Evolutionary conservation across 2,113 vertebrate genomes (phyloP).

Genomic region (Malurus alboscapulatus): DNA sequence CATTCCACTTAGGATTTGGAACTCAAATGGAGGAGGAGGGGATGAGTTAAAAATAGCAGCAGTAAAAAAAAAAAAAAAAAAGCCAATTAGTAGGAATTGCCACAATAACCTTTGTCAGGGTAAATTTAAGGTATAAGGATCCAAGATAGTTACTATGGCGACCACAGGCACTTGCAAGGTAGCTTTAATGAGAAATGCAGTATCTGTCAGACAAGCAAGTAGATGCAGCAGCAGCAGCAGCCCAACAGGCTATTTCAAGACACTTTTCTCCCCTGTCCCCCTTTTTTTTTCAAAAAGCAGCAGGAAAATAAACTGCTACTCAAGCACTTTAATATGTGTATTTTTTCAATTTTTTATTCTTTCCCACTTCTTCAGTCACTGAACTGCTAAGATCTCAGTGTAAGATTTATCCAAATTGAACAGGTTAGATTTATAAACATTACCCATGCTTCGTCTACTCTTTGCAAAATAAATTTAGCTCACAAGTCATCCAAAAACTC

Average conservation of each 20-base stretch:
- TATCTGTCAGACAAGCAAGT: slow-evolving; percentile 46
- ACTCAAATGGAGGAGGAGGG: not conserved
- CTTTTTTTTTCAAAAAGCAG: not conserved
- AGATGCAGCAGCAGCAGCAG: slow-evolving; percentile 21
- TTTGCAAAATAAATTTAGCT: not conserved
- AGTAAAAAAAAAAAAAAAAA: not conserved
- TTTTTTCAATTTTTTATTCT: not conserved
- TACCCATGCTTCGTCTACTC: not conserved
- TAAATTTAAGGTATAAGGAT: slow-evolving; percentile 66
- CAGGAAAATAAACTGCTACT: not conserved
- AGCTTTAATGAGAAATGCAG: slow-evolving; percentile 67
- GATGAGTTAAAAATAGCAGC: slow-evolving; percentile 54
- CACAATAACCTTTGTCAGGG: slow-evolving; percentile 69
- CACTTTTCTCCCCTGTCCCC: not conserved
- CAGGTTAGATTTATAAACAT: not conserved
- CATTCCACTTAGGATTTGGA: slow-evolving; percentile 11
- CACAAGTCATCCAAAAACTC: not conserved
- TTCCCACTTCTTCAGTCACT: not conserved
- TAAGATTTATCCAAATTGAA: not conserved
- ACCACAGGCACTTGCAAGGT: slow-evolving; percentile 53
- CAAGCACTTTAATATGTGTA: not conserved
- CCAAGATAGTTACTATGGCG: slow-evolving; percentile 65
- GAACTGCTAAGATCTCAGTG: not conserved
- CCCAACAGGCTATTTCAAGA: slow-evolving; percentile 51
- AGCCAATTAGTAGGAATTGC: slow-evolving; percentile 62